These are phyloP conservation scores for Macrocentrus cingulum DNA, from an alignment of 1,140 invertebrate genomes.

Conservation along the genomic window DNA sequence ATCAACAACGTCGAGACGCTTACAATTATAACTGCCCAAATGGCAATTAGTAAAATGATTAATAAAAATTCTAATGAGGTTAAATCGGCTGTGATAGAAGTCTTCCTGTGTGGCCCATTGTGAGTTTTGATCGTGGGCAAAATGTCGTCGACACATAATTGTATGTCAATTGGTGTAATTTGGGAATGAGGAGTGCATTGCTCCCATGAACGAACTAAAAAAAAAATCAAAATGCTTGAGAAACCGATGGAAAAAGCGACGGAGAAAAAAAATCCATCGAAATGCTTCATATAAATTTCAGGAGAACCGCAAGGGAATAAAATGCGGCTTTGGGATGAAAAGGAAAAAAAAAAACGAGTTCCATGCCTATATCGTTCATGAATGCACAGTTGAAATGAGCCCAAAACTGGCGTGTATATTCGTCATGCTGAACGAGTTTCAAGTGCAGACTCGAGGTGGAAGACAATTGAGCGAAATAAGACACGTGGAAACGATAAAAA, in stretches of 20 bases:
- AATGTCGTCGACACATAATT: constrained; percentile 41
- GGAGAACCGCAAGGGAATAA: no score
- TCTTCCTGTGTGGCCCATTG: constrained; percentile 53
- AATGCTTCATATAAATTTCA: no score
- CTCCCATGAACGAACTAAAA: constrained; percentile 27
- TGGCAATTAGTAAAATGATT: constrained; percentile 52
- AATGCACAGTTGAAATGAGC: no score
- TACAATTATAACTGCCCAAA: constrained; percentile 47
- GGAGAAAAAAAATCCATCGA: no score
- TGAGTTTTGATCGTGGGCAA: constrained; percentile 26
- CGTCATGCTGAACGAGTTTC: no score
- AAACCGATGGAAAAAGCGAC: background rate
- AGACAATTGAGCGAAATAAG: no score
- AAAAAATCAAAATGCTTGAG: background rate
- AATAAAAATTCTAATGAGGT: constrained; percentile 52
- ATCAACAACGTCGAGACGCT: constrained; percentile 33
- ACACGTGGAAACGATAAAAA: background rate
- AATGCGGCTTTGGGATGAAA: no score
- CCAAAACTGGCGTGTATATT: no score
- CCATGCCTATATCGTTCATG: no score
- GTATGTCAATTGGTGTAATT: constrained; percentile 51
- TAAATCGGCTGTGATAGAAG: constrained; percentile 54
- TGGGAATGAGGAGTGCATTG: constrained; percentile 25
- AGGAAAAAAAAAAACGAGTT: no score
- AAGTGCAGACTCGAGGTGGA: no score